Conservation (phyloP, 2,113 vertebrate genomes). For the Petromus typicus region DNA sequence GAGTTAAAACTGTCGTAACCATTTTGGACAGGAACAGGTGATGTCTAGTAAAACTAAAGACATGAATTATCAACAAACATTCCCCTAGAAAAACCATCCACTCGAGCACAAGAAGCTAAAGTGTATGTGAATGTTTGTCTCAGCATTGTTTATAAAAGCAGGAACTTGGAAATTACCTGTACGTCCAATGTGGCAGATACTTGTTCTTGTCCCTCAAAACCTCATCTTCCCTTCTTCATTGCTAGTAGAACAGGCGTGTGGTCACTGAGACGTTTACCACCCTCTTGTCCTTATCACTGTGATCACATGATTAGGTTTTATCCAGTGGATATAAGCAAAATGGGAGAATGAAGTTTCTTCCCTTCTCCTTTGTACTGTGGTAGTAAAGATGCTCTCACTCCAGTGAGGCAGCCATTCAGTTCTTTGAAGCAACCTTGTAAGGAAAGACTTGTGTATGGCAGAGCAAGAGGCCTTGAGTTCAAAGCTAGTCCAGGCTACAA, state of each 20-base stretch:
- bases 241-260: background rate
- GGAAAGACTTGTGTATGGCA: background rate
- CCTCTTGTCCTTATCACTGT: background rate
- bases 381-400: background rate
- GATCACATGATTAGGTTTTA: background rate
- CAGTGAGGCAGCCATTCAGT: background rate
- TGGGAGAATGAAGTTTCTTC: background rate
- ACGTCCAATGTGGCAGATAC: background rate
- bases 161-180: background rate
- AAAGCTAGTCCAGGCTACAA: no score
- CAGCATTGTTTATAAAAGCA: background rate
- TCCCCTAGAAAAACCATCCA: slow-evolving; percentile 16
- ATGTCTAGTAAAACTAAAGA: slow-evolving; percentile 21
- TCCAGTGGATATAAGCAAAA: background rate
- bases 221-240: background rate
- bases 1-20: background rate
- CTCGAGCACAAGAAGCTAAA: background rate
- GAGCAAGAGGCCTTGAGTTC: no score
- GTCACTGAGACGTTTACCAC: background rate
- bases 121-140: background rate
- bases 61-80: background rate
- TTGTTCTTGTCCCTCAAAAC: background rate
- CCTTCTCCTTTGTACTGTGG: background rate
- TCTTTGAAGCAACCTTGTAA: background rate
- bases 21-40: background rate